Base-by-base conservation (phyloP, 2,797 vertebrate species). In the Sebastiscus tertius region DNA sequence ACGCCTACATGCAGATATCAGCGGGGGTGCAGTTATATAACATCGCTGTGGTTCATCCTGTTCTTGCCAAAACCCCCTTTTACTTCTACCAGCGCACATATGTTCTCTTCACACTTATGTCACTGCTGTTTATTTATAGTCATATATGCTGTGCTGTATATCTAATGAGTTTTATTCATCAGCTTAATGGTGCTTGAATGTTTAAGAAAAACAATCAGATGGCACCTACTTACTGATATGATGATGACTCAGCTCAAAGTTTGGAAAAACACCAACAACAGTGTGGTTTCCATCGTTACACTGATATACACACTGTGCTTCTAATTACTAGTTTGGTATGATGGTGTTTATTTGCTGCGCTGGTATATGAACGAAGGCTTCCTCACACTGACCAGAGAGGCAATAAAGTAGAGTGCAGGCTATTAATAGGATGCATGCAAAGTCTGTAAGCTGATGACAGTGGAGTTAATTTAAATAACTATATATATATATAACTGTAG, bases 21-120 rank as follows among this genome's bases (percentile, higher is more conserved):
- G 86, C 54, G 64, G 84, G 89, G 75, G 80, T 64, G 83, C 27
- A 34, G 85, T 93, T 94, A 86, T 78, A 84, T 91, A 94, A 94
- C 78, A 22, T 66, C 77, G 49, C 90, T 55, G 82, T 74, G 81
- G 82, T 87, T 49, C 79, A 68, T 72, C 70, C 18, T 82, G 75
- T 76, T 56, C 83, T 58, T 70, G 84, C 83, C 81, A 82, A 76
- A 75, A 66, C 8, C 13, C 16, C 14, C 34, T 54, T 34, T 46
- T 64, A 62, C 49, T 26, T 75, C 73, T 87, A 86, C 79, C 80
- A 78, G 62, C 59, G 78, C 49, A 73, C 82, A 84, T 61, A 77
- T 82, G 87, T 79, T 72, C 63, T 62, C 68, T 75, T 82, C 83
- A 72, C 79, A 74, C 72, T 68, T 66, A 80, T 84, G 75, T 88